Percentiles rank a stretch among this genome's conserved stretches.
These are phyloP conservation scores for Nyctalus aviator DNA, from an alignment of 2,797 vertebrate genomes.

Conservation along the genomic window DNA sequence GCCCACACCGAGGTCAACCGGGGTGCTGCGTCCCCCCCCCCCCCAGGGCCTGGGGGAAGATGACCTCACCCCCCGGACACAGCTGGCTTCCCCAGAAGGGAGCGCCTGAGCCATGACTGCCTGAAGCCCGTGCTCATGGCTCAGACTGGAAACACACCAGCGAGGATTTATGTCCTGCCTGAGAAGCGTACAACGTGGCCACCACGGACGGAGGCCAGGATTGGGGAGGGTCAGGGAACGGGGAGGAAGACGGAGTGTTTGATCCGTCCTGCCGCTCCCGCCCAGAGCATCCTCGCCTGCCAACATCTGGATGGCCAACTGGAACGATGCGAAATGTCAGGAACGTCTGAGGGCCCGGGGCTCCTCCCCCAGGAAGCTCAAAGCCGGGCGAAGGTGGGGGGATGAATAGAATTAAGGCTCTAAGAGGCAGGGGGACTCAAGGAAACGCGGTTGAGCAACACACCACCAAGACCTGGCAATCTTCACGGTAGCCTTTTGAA, in stretches of 20 bases:
- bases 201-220: not conserved
- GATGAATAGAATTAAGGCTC: not conserved
- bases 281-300: not conserved
- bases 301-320: too few species aligned
- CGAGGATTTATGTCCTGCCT: constrained; percentile 6
- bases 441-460: not conserved
- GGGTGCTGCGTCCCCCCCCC: not conserved
- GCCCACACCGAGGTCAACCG: not conserved
- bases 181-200: not conserved
- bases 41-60: not conserved
- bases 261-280: accelerated
- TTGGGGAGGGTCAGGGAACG: accelerated
- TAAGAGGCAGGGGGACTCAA: not conserved
- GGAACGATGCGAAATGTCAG: not conserved
- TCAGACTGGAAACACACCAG: not conserved
- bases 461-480: not conserved
- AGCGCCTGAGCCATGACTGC: not conserved
- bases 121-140: not conserved
- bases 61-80: not conserved
- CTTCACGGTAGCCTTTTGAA: not conserved
- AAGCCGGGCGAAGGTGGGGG: too few species aligned
- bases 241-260: not conserved
- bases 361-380: not conserved
- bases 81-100: not conserved
- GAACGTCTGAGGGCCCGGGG: not conserved